These are phyloP conservation scores for Eupleurogrammus muticus DNA, from an alignment of 2,797 vertebrate genomes.

Conservation along the genomic window DNA sequence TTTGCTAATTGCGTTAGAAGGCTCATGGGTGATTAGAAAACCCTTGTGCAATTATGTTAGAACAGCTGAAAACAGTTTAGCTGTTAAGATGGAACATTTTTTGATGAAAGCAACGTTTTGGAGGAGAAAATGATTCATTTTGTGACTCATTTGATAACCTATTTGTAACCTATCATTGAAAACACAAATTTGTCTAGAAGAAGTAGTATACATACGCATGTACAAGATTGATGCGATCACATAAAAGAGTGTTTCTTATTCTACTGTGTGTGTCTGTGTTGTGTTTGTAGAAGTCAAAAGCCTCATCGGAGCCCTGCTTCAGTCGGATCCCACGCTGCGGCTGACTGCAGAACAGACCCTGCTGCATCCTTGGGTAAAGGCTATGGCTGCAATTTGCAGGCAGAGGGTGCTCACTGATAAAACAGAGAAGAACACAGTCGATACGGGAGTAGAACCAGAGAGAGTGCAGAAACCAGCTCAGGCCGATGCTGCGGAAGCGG, in stretches of 20 bases:
- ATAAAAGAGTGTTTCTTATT: constrained; percentile 8
- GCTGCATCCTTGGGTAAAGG: constrained; percentile 91
- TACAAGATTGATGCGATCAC: neutral
- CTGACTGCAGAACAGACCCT: constrained; percentile 90
- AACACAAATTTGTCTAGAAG: too few species aligned
- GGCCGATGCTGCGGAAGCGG: constrained; percentile 32
- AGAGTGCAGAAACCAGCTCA: constrained; percentile 26
- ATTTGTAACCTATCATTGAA: too few species aligned
- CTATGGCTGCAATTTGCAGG: constrained; percentile 77
- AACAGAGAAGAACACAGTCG: constrained; percentile 26
- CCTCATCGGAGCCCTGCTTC: constrained; percentile 90
- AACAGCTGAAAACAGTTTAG: too few species aligned
- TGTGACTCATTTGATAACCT: too few species aligned
- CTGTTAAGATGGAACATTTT: too few species aligned
- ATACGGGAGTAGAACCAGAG: constrained; percentile 30
- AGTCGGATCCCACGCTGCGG: constrained; percentile 88
- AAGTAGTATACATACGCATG: neutral
- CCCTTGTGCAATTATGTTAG: too few species aligned
- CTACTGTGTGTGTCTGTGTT: constrained; percentile 31
- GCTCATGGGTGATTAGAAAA: too few species aligned
- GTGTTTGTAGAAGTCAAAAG: constrained; percentile 89
- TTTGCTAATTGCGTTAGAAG: too few species aligned
- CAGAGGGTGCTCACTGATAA: constrained; percentile 73
- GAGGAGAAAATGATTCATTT: too few species aligned
- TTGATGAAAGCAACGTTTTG: too few species aligned